Conservation (phyloP, 2,797 vertebrate genomes). For the Eremophila alpestris region DNA sequence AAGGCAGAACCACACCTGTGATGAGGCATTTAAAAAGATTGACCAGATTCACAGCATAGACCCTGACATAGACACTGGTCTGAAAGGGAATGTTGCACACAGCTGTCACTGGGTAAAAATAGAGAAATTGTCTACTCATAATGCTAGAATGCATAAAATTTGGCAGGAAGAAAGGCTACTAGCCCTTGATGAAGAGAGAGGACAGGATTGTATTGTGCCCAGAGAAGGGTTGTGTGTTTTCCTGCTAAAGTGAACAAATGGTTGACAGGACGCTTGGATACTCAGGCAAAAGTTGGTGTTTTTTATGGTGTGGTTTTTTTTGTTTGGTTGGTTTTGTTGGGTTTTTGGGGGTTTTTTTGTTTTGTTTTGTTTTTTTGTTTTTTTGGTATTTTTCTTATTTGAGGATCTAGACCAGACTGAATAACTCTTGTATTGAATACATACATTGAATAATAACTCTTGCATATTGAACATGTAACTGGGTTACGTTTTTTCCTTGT, state of each 20-base stretch:
- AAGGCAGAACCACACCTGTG: slow-evolving; percentile 35
- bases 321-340: too few species aligned
- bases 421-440: not conserved
- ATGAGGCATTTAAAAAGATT: slow-evolving; percentile 42
- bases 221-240: slow-evolving; percentile 5
- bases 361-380: too few species aligned
- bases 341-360: too few species aligned
- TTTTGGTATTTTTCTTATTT: not conserved
- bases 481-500: too few species aligned
- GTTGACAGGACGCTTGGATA: slow-evolving; percentile 5
- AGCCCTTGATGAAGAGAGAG: not conserved
- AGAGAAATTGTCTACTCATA: slow-evolving; percentile 51
- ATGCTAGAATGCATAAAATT: slow-evolving; percentile 22
- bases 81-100: slow-evolving; percentile 19
- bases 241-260: not conserved
- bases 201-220: not conserved
- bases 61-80: slow-evolving; percentile 14
- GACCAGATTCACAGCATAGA: not conserved
- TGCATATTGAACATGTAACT: not conserved
- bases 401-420: not conserved
- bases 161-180: slow-evolving; percentile 1
- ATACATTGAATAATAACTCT: too few species aligned
- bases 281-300: not conserved
- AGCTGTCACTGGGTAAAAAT: slow-evolving; percentile 63
- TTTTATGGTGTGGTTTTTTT: too few species aligned